phyloP scores from a whole-genome alignment of 2,113 vertebrate species.

The Pavo muticus region DNA sequence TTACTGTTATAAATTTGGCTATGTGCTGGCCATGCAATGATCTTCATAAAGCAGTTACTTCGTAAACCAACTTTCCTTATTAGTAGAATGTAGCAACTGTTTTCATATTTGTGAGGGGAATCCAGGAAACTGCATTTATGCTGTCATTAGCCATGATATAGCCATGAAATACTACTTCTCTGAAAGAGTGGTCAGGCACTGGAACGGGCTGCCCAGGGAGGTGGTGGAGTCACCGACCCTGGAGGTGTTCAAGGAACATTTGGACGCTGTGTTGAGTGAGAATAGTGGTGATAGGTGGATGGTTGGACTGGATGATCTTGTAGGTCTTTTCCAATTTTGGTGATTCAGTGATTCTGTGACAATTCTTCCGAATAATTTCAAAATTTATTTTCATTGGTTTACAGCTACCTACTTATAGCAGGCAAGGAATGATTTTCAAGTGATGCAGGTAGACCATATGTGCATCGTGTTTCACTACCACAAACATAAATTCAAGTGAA shows the following conservation, averaged over 20 bases:
- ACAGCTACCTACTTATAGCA: not conserved
- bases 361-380: not conserved
- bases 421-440: not conserved
- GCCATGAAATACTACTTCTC: no score
- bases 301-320: no score
- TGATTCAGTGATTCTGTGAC: not conserved
- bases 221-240: no score
- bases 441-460: not conserved
- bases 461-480: not conserved
- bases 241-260: no score
- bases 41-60: not conserved
- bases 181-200: no score
- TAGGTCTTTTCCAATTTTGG: no score
- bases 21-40: not conserved
- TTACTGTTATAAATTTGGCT: not conserved
- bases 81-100: not conserved
- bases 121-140: not conserved
- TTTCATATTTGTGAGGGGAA: not conserved
- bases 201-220: no score
- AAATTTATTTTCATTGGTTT: not conserved
- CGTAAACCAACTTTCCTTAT: not conserved
- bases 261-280: no score
- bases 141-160: not conserved
- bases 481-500: not conserved
- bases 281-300: no score